Base-by-base conservation (phyloP, 1,140 invertebrate species). In the Brachystomella parvula region DNA sequence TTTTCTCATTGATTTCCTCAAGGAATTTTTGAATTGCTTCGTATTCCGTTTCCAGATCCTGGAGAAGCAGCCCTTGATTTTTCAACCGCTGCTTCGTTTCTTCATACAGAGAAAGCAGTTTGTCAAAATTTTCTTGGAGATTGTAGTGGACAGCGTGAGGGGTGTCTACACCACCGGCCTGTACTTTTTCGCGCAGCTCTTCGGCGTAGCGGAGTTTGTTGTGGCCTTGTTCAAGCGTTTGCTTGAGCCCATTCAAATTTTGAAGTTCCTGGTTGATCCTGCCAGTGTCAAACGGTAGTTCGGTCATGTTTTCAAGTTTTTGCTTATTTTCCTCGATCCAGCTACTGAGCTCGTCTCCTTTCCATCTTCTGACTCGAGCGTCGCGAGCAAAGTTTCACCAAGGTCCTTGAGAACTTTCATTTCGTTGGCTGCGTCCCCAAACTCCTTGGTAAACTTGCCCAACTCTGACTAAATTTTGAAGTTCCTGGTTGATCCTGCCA, bases 151-250 rank as follows among this genome's bases (percentile, higher is more conserved):
- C 89, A 75, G 94, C 91, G 76, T 94, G 86, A 61, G 94, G 92
- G 76, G 91, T 92, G 0, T 83, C 83, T 0, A 87, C 89, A 1
- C 92, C 92, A 68, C 83, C 83, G 69, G 89, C 86, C 78, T 94
- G 90, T 0, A 95, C 90, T 75, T 89, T 89, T 77, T 94, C 92
- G 77, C 94, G 94, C 0, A 95, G 78, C 74, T 95, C 92, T n/a
- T 92, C 76, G 39, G 89, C 85, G 76, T 95, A 95, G 19, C 76
- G 68, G 6, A 95, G 75, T 76, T 93, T 93, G 74, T 94, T 93
- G 75, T 94, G 90, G 0, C 90, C 92, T 74, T 94, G 90, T 76
- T 95, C 92, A 24, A 94, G 81, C 1, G 87, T 88, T 74, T 91
- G 89, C 19, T 89, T 82, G 33, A 94, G 84, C 17, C 84, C 83